A percentile compares a stretch with the other conserved stretches of the same genome.
These are phyloP conservation scores for Chamaetylas fuelleborni DNA, from an alignment of 2,113 vertebrate species.

Conservation along the genomic window DNA sequence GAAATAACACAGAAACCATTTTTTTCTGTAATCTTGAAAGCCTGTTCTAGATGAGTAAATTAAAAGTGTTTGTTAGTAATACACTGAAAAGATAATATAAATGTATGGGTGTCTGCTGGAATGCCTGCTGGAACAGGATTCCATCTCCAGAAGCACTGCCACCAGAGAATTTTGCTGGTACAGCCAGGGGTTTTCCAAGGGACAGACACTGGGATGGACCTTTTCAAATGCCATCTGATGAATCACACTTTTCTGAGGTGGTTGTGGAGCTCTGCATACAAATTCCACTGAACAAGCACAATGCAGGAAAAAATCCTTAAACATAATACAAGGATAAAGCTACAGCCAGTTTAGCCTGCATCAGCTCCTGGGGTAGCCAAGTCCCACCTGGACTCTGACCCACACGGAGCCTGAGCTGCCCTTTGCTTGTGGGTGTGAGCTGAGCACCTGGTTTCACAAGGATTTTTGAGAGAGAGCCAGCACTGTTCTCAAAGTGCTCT, in stretches of 20 bases:
- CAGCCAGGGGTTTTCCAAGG: not conserved
- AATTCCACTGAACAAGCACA: not conserved
- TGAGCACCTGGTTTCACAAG: not conserved
- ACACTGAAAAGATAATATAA: not conserved
- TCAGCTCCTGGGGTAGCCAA: not conserved
- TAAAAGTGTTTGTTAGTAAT: not conserved
- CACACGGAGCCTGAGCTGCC: not conserved
- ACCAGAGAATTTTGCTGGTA: not conserved
- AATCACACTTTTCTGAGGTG: not conserved
- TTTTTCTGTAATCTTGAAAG: not conserved
- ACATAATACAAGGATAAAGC: not conserved
- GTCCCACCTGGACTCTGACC: not conserved
- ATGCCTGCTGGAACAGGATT: not conserved
- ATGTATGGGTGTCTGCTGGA: not conserved
- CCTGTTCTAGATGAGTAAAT: not conserved
- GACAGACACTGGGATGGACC: not conserved
- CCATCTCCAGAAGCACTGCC: not conserved
- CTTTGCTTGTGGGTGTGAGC: not conserved
- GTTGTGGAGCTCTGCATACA: not conserved
- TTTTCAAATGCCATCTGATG: constrained; percentile 1
- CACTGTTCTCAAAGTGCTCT: not conserved
- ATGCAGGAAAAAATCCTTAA: not conserved
- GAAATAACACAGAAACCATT: constrained; percentile 34
- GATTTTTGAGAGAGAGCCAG: not conserved
- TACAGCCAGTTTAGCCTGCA: fast-evolving